Evolutionary conservation across 2,113 vertebrate genomes (phyloP), one percentile per base, ranked within the genome.

Genomic region (Rhegmatorhina hoffmannsi): DNA sequence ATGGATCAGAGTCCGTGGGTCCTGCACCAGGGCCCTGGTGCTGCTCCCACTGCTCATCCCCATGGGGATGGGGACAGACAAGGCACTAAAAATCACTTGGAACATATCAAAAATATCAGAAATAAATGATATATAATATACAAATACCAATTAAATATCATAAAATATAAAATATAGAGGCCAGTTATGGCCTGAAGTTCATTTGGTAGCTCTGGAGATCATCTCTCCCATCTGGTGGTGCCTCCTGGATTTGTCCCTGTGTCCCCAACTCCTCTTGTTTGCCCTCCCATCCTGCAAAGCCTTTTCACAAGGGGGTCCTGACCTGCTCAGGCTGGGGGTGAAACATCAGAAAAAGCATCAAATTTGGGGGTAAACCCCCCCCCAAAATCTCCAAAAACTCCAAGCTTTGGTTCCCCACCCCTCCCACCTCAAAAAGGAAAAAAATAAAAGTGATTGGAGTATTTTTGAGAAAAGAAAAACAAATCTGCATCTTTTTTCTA

Each of bases 221-320:
- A 2, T 15, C 60, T 43, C 60, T 62, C 13, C 53, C 5, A 0
- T 5, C 34, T 49, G 55, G 6, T 9, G 43, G 23, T 46, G 74
- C 60, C 44, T 75, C 49, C 82, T 5, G 0, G 17, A n/a, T 20
- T 16, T 1, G 2, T 34, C 40, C 36, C 52, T 2, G 1, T 2
- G 1, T 44, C 36, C 52, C 68, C 33, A 4, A 31, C 28, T 34
- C 36, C 62, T 58, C 60, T 7, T 1, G 1, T 62, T 11, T 46
- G 10, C 14, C 0, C 40, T 38, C 55, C 58, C 2, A 1, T 19
- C 4, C 0, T 34, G 47, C 2, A 2, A 38, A 80, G 24, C 34
- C 56, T 36, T 23, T 26, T 52, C 7, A 31, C 25, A 25, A 24
- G 16, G 29, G n/a, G 10, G 20, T 20, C 46, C 58, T 17, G 38